Base-by-base conservation (phyloP, 2,888 invertebrate genomes). In the Adelphocoris suturalis region DNA sequence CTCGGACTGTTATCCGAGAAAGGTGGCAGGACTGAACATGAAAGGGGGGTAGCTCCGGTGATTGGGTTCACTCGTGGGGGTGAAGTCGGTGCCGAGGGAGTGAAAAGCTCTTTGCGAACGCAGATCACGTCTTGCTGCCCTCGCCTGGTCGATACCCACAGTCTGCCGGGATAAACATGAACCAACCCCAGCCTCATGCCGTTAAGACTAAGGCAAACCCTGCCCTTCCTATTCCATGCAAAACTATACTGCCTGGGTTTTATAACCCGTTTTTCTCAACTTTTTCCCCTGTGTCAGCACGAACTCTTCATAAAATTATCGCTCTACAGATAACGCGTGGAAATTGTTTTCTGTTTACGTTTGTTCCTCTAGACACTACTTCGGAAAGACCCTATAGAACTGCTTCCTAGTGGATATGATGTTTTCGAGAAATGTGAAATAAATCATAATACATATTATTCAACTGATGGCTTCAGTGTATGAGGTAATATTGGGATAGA, bases 101-200 rank as follows among this genome's bases (percentile, higher is more conserved):
- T 16, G 68, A 46, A 23, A 47, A 55, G 89, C 90, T 48, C 78
- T 78, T 80, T 86, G 76, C 61, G 90, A 90, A 90, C 61, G 48
- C 90, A 78, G 86, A 85, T 90, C 90, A 90, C 90, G 90, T 90
- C 87, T 82, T 87, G 55, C 90, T 55, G 81, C 90, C 81, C 87
- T 82, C 88, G 87, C 87, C 90, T 61, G 87, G 90, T 90, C 90
- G 87, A 90, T 88, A 90, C 75, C 90, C 88, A 87, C 90, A 87
- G 90, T 90, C 88, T 90, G 80, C 90, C 87, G 90, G 90, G 90
- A 90, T 88, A 90, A 90, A 90, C 87, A 90, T 90, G 88, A 81
- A 90, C 81, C 87, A 88, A 88, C 88, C 88, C 82, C 82, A 82
- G 82, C 82, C 52, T 82, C 82, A 47, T 12, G 78, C 78, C 82